These are phyloP conservation scores for Aulostomus chinensis DNA, from an alignment of 2,797 vertebrate genomes.

Conservation along the genomic window DNA sequence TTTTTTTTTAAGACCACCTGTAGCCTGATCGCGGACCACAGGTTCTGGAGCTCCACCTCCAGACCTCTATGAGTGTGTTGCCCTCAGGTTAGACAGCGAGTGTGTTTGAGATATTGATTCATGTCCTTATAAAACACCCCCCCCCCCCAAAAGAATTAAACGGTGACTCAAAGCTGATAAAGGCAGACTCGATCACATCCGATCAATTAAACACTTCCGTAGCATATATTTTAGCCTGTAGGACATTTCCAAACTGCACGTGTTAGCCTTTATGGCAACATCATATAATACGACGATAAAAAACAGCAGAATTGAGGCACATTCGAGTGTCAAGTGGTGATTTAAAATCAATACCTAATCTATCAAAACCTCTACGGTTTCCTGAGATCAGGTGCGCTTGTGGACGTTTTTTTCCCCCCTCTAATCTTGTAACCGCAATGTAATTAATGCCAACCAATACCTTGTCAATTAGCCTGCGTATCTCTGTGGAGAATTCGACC, in stretches of 20 bases:
- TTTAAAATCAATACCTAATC: slow-evolving; percentile 5
- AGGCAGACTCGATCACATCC: no score
- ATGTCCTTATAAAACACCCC: no score
- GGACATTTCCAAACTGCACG: no score
- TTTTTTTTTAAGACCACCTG: not conserved
- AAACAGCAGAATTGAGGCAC: no score
- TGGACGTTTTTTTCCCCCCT: slow-evolving; percentile 28
- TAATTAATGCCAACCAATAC: slow-evolving; percentile 80
- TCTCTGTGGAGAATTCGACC: slow-evolving; percentile 70
- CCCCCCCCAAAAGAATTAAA: no score
- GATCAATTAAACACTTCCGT: no score
- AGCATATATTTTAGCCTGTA: no score
- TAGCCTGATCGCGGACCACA: not conserved
- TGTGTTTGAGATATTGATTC: not conserved
- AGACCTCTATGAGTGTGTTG: no score
- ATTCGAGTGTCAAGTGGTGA: not conserved
- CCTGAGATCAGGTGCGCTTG: slow-evolving; percentile 58
- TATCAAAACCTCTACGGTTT: not conserved
- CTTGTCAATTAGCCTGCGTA: slow-evolving; percentile 76
- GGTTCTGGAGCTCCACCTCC: no score
- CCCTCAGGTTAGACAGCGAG: no score
- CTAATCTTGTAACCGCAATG: slow-evolving; percentile 75
- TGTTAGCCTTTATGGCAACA: no score
- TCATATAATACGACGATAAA: no score
- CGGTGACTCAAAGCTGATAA: not conserved